Conservation (phyloP, 2,797 vertebrate genomes). For the Myoxocephalus aenaeus region DNA sequence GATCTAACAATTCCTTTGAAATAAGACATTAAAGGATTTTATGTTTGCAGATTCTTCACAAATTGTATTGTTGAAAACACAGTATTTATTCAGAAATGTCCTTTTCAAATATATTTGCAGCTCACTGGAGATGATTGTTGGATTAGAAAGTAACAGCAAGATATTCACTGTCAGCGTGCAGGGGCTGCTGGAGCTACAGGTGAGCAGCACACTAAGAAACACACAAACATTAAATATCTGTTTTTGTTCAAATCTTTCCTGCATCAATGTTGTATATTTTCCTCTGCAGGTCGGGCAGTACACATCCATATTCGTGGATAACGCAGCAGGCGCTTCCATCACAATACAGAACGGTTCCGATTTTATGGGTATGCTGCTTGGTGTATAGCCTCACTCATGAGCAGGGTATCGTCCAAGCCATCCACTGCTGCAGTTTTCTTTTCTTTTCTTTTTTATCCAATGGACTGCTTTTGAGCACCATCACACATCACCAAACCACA, state of each 20-base stretch:
- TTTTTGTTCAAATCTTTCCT: neutral
- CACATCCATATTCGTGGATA: conserved; percentile 96
- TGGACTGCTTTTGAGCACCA: conserved; percentile 62
- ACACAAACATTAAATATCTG: neutral
- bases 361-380: conserved; percentile 94
- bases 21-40: conserved; percentile 4
- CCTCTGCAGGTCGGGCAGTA: conserved; percentile 90
- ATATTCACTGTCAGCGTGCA: conserved; percentile 93
- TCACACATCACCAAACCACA: conserved; percentile 57
- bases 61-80: conserved; percentile 6
- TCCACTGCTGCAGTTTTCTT: conserved; percentile 34
- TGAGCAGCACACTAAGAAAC: conserved; percentile 64
- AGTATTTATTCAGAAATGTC: conserved; percentile 11
- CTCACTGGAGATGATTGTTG: conserved; percentile 93
- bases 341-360: conserved; percentile 93
- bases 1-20: conserved; percentile 3
- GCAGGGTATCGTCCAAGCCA: conserved; percentile 36
- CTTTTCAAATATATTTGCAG: conserved; percentile 71
- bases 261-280: neutral
- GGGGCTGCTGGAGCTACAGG: conserved; percentile 95
- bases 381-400: conserved; percentile 80
- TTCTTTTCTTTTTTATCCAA: conserved; percentile 38
- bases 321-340: conserved; percentile 89
- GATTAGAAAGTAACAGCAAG: conserved; percentile 94
- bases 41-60: conserved; percentile 8